phyloP scores from a whole-genome alignment of 2,888 invertebrate species.

The Pollenia labialis region DNA sequence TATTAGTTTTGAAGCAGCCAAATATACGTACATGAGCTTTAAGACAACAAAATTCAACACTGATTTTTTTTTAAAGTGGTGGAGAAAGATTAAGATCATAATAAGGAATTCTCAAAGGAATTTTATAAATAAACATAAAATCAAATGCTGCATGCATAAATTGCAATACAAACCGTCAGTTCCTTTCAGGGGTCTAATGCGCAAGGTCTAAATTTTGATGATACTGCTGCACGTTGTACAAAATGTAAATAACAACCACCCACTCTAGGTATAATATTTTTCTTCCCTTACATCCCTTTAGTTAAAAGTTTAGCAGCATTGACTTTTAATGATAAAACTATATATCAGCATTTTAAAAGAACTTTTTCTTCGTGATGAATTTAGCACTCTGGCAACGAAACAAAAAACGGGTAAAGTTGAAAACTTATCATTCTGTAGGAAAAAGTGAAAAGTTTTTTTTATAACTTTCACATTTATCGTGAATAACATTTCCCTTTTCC shows the following conservation, averaged over 20 bases:
- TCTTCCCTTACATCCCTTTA: constrained; percentile 56
- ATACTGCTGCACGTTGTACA: constrained; percentile 60
- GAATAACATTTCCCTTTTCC: no score
- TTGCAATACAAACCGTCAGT: constrained; percentile 64
- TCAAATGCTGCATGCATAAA: constrained; percentile 50
- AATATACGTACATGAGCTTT: no score
- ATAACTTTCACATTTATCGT: no score
- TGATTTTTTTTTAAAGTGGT: constrained; percentile 11
- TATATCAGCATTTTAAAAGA: not conserved
- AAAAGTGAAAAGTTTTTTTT: no score
- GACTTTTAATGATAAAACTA: not conserved
- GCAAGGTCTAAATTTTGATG: constrained; percentile 14
- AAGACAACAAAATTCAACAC: no score
- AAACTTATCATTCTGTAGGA: no score
- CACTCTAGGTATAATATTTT: constrained; percentile 3
- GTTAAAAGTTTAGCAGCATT: constrained; percentile 11
- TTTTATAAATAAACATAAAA: constrained; percentile 38
- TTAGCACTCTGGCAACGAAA: not conserved
- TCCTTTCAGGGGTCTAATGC: constrained; percentile 13
- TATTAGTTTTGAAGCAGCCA: no score
- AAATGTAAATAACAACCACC: constrained; percentile 69
- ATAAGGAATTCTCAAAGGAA: constrained; percentile 52
- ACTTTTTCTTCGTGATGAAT: not conserved
- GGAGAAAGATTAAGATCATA: not conserved
- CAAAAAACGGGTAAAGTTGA: no score